Evolutionary conservation across 2,888 invertebrate genomes (phyloP).

Genomic region (Brachypterus glaber): DNA sequence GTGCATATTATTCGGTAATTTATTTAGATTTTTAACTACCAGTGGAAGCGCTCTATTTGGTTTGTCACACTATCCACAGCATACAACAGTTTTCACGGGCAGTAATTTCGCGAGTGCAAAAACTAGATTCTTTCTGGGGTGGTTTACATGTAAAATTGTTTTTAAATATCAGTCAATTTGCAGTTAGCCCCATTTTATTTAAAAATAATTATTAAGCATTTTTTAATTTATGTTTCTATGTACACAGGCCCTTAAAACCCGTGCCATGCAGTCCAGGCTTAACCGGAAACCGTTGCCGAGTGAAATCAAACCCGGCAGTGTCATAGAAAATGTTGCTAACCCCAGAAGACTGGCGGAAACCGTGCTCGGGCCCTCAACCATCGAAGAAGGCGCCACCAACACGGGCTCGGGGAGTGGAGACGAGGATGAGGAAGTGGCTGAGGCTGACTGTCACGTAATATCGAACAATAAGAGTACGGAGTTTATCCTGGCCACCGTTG

Average conservation of each 20-base stretch:
- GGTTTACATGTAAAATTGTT: too few species aligned
- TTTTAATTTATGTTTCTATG: too few species aligned
- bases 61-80: too few species aligned
- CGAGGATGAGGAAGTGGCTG: constrained; percentile 59
- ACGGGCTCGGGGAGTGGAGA: constrained; percentile 86
- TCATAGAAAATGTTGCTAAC: constrained; percentile 83
- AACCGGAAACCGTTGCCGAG: constrained; percentile 70
- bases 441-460: constrained; percentile 69
- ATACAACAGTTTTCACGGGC: too few species aligned
- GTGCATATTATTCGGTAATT: too few species aligned
- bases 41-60: too few species aligned
- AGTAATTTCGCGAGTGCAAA: too few species aligned
- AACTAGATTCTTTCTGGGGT: too few species aligned
- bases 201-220: too few species aligned
- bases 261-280: constrained; percentile 74
- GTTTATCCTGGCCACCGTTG: constrained; percentile 81
- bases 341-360: constrained; percentile 72
- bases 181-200: too few species aligned
- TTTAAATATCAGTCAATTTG: too few species aligned
- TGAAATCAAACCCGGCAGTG: constrained; percentile 64
- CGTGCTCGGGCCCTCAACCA: constrained; percentile 52
- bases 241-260: constrained; percentile 77
- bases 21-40: too few species aligned
- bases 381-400: constrained; percentile 77
- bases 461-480: constrained; percentile 86